Evolutionary conservation across 1,140 invertebrate genomes (phyloP), one percentile per base, ranked within the genome.

Genomic region (Drosophila subobscura): DNA sequence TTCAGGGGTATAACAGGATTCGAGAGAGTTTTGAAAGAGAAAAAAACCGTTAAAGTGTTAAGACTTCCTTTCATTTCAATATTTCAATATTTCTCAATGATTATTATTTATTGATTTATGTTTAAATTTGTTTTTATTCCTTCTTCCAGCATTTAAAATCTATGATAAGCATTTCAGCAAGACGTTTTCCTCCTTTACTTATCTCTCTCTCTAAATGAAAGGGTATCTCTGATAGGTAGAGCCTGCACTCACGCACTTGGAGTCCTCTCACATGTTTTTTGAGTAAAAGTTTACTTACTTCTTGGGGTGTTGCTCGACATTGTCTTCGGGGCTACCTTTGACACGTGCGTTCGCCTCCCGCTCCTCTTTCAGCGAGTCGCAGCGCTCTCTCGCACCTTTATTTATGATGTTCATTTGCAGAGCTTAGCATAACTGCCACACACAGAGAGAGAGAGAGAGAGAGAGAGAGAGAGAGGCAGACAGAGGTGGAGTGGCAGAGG

Each of bases 361-460:
- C 41, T 47, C 29, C 10, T 4, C 25, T 23, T 25, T 27, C 22
- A 5, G 10, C 25, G 14, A 5, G 10, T 14, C 37, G 12, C 12
- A 20, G 6, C 23, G 10, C 20, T 29, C 29, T 40, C 51, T 51
- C 45, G 70, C 46, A 42, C 65, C 45, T 45, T 80, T 80, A 80
- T 80, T 80, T 80, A 80, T 80, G 66, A 76, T 80, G 77, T 79
- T 80, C 77, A 80, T 80, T 80, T 80, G 56, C 77, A 80, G 77
- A 80, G 77, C 77, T 80, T 80, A 79, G 77, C 77, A 80, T 75
- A 79, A 80, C 77, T 66, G 78, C 59, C 23, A 37, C 44, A 37
- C 40, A 45, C 20, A 20, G 4, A 41, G 6, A 51, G 25, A 23
- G 8, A 33, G 12, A 27, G 27, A n/a, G 8, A 40, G 10, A 16